These are phyloP conservation scores for Drosophila baimaii DNA, from an alignment of 1,140 invertebrate species.

Conservation along the genomic window DNA sequence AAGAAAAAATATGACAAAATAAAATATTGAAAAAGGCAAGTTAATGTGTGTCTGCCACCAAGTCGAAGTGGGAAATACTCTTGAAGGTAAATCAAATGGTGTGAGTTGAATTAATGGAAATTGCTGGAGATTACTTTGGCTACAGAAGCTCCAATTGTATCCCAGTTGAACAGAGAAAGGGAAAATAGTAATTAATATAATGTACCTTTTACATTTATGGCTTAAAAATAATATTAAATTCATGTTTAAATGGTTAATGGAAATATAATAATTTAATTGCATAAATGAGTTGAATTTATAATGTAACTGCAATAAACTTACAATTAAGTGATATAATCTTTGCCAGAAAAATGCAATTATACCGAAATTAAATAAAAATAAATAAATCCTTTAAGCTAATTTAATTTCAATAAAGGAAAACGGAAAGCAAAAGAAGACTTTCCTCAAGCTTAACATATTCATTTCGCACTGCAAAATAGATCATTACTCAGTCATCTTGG, in stretches of 20 bases:
- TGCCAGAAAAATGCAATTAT: no score
- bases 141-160: not conserved
- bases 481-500: conserved; percentile 28
- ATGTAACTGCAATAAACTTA: rapidly evolving
- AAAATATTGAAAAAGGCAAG: conserved; percentile 32
- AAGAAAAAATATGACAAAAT: conserved; percentile 38
- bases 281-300: not conserved
- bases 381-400: not conserved
- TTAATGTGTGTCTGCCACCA: not conserved
- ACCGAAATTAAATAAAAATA: not conserved
- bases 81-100: not conserved
- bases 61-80: conserved; percentile 10
- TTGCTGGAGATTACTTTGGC: not conserved
- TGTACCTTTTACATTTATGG: no score
- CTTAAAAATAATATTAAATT: not conserved
- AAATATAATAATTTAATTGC: not conserved
- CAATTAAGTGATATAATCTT: not conserved
- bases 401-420: not conserved
- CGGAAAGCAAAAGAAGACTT: not conserved
- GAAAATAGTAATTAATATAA: not conserved
- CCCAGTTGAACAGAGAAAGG: no score
- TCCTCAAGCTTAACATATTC: conserved; percentile 2
- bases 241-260: not conserved
- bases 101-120: not conserved
- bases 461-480: conserved; percentile 14